Percentiles rank a stretch among this genome's conserved stretches.
Evolutionary conservation across 2,888 invertebrate genomes (phyloP).

Genomic region (Bembecia ichneumoniformis): DNA sequence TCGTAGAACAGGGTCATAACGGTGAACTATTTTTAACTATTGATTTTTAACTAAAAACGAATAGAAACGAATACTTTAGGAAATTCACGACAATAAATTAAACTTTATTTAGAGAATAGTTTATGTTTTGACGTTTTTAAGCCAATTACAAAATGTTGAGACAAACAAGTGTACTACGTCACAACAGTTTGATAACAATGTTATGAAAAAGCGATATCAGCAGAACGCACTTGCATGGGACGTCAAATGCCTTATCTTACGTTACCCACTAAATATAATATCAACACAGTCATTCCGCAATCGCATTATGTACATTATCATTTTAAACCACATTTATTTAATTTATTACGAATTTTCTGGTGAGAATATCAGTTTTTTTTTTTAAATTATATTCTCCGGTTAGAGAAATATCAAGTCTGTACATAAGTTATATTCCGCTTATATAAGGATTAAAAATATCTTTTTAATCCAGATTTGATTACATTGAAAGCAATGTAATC

Average conservation of each 20-base stretch:
- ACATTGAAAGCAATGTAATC: no score
- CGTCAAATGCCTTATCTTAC: slow-evolving; percentile 10
- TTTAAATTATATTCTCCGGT: not conserved
- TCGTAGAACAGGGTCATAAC: no score
- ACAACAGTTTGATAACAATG: slow-evolving; percentile 8
- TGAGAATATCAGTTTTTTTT: not conserved
- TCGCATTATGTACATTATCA: not conserved
- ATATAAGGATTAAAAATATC: no score
- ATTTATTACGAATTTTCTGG: not conserved
- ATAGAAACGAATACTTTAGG: no score
- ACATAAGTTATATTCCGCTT: no score
- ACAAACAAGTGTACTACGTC: slow-evolving; percentile 22
- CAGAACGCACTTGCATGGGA: slow-evolving; percentile 11
- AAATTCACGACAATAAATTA: no score
- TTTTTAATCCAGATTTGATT: no score
- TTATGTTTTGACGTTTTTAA: no score
- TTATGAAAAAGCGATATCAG: slow-evolving; percentile 9
- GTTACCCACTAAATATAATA: not conserved
- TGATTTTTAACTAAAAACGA: no score
- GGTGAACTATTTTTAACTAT: no score
- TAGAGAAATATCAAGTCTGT: no score
- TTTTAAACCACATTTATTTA: not conserved
- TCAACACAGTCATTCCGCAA: not conserved
- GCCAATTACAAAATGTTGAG: slow-evolving; percentile 12
- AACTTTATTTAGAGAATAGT: no score